A percentile compares a stretch with the other conserved stretches of the same genome.
Evolutionary conservation across 2,888 invertebrate species (phyloP).

Genomic region (Ptychoptera albimana): DNA sequence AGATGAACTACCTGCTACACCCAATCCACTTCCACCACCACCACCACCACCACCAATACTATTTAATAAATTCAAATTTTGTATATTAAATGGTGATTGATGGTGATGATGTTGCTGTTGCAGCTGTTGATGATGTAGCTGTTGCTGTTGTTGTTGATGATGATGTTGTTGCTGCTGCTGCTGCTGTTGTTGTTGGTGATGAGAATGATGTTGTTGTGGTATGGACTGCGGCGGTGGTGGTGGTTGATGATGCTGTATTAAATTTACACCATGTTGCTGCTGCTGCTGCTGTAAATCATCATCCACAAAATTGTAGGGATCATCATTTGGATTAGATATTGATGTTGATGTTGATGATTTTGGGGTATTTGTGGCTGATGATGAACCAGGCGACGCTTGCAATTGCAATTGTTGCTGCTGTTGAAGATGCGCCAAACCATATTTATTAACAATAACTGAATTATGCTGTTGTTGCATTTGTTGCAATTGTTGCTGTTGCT

Average conservation of each 20-base stretch:
- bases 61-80: too few relatives aligned
- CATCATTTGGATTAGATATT: slow-evolving; percentile 31
- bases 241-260: not conserved
- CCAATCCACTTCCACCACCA: too few relatives aligned
- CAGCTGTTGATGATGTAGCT: slow-evolving; percentile 3
- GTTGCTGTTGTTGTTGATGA: slow-evolving; percentile 2
- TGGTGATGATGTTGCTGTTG: slow-evolving; percentile 1
- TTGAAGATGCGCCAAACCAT: slow-evolving; percentile 10
- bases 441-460: not conserved
- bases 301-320: slow-evolving; percentile 76
- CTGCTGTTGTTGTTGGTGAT: not conserved
- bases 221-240: not conserved
- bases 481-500: slow-evolving; percentile 1
- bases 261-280: slow-evolving; percentile 2
- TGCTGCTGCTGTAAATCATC: slow-evolving; percentile 37
- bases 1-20: not conserved
- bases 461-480: slow-evolving; percentile 4
- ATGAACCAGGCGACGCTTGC: not conserved
- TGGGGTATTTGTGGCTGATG: slow-evolving; percentile 2
- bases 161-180: slow-evolving; percentile 5
- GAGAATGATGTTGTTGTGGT: not conserved
- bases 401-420: slow-evolving; percentile 3
- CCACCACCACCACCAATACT: too few relatives aligned
- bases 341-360: slow-evolving; percentile 7
- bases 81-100: not conserved